Base-by-base conservation (phyloP, 2,888 invertebrate species). In the Apamea sordens region DNA sequence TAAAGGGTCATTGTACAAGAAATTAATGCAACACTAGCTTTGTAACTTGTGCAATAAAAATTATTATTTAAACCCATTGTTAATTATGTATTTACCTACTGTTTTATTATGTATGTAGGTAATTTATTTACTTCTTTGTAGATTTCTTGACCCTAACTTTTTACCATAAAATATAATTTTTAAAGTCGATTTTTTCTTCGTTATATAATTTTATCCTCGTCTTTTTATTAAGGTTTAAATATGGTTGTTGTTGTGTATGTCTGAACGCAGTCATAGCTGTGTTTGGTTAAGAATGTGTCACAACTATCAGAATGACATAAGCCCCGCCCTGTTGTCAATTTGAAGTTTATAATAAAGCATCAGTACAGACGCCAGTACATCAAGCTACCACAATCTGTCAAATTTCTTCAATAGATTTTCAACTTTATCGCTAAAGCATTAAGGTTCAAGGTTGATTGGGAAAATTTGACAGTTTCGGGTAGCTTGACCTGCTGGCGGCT, bases 1-100 rank as follows among this genome's bases (percentile, higher is more conserved):
- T 80, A 79, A 86, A 88, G 88, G 94, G 92, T 90, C 94, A 87
- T 89, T 90, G 94, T 91, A 93, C 94, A 83, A 86, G 89, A 90
- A 90, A 92, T 89, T 85, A 90, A 92, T 91, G 88, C 89, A 77
- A n/a, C 47, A 67, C 71, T 87, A 89, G 85, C 73, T 69, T 82
- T 80, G 74, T 56, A 69, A 47, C 59, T 76, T 74, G 71, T 18
- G 50, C 56, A 79, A 85, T 86, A 85, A 86, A 88, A 89, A 77
- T 67, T 68, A 59, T 41, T 71, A 73, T 61, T 68, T 79, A 79
- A 79, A 50, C 10, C 56, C 73, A 79, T 74, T 86, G 73, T 76
- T 50, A 77, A 67, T 65, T 56, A 67, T 53, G 36, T 70, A 56
- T 47, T 53, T 64, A 75, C 82, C 68, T 56, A 85, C 81, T 67